Conservation (phyloP, 92 coral and sea anemone genomes). For the Heliopora coerulea region DNA sequence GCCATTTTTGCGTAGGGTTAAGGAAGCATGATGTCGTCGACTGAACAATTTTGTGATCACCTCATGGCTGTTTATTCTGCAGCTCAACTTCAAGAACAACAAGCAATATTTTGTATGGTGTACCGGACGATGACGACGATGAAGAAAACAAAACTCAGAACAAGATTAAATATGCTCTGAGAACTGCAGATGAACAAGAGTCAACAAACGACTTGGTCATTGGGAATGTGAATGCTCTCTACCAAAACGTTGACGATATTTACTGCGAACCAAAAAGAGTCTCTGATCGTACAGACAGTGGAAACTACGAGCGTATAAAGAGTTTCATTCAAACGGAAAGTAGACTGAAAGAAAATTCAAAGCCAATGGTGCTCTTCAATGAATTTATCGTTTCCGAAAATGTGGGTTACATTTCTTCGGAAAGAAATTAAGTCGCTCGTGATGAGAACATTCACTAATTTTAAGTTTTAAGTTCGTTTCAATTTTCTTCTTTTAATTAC, state of each 20-base stretch:
- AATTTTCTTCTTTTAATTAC: no score
- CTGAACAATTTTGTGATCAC: no score
- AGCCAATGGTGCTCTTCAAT: conserved; percentile 3
- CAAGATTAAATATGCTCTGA: neutral
- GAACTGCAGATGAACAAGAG: neutral
- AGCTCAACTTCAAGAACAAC: conserved; percentile 29
- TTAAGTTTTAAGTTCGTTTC: no score
- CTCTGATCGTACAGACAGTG: neutral
- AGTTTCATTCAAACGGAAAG: conserved; percentile 3
- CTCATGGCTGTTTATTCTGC: neutral
- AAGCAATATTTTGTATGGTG: conserved; percentile 23
- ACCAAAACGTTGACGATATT: conserved; percentile 23
- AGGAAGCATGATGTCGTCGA: no score
- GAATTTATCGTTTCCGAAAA: neutral
- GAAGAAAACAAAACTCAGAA: neutral
- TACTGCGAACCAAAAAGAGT: conserved; percentile 7
- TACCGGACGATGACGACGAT: neutral
- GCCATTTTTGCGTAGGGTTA: no score
- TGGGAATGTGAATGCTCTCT: conserved; percentile 5
- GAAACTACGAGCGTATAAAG: conserved; percentile 24
- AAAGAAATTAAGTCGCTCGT: no score
- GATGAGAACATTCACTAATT: no score
- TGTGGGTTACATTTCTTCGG: conserved; percentile 10
- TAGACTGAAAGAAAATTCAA: conserved; percentile 1
- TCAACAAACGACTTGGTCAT: neutral